These are phyloP conservation scores for Omphaloscelis lunosa DNA, from an alignment of 2,888 invertebrate genomes.

Conservation along the genomic window DNA sequence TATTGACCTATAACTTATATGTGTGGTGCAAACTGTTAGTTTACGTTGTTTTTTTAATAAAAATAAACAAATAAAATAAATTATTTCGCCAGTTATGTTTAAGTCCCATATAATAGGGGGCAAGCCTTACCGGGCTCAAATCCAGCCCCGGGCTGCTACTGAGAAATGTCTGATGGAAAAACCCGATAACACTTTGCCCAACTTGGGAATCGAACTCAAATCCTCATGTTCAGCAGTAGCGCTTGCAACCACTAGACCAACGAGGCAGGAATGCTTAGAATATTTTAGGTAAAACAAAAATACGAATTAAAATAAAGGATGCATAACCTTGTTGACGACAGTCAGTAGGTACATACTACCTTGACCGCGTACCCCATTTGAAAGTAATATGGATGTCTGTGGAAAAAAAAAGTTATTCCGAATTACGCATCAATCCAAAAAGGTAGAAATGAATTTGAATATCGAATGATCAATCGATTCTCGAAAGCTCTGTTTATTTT, in stretches of 20 bases:
- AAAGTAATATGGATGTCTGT: constrained; percentile 44
- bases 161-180: background rate
- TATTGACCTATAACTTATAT: no score
- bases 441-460: constrained; percentile 39
- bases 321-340: constrained; percentile 1
- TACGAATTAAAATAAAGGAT: background rate
- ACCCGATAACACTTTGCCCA: background rate
- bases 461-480: constrained; percentile 22
- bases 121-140: background rate
- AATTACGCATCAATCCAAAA: constrained; percentile 25
- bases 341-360: constrained; percentile 10
- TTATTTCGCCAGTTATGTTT: no score
- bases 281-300: background rate
- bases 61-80: no score
- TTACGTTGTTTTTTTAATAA: no score
- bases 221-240: background rate
- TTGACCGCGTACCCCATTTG: constrained; percentile 47
- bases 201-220: background rate
- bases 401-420: constrained; percentile 20
- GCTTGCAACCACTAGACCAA: no score
- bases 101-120: no score
- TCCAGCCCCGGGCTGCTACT: background rate
- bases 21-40: no score
- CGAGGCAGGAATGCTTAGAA: no score
- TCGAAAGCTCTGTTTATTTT: constrained; percentile 33